Evolutionary conservation across 2,797 vertebrate species (phyloP), one percentile per base, ranked within the genome.

Genomic region (Tadarida brasiliensis): DNA sequence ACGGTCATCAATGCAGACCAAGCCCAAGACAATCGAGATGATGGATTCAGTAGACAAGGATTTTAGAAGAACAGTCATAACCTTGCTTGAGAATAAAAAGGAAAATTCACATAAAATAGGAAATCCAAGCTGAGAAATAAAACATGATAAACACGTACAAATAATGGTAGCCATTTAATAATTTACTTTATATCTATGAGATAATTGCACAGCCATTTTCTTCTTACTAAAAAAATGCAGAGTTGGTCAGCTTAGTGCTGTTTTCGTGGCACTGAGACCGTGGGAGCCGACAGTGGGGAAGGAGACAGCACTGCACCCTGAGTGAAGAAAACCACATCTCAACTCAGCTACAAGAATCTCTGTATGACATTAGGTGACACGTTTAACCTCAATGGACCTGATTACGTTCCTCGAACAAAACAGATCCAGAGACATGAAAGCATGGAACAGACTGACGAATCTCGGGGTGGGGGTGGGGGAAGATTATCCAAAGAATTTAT

Each of bases 161-260:
- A 71, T 63, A 81, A 30, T 47, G 26, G 15, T 26, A 90, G 10
- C 7, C 51, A 28, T 95, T 81, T 70, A 74, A 92, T 65, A 76
- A 84, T 33, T 85, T 57, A 44, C 24, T 83, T 86, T 83, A 24
- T n/a, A 39, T 51, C 47, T 68, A 76, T 91, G 14, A 77, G 68
- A 90, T 67, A 80, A 87, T 80, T 81, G 33, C 20, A 81, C 12
- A 30, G 85, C 26, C 54, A 70, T 76, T 95, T 92, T 93, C 73
- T 70, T 84, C 35, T 44, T 90, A 87, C 87, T 95, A 51, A 70
- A 85, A 56, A 63, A n/a, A 44, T 30, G 28, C 30, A 77, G 93
- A 93, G 0, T 56, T 63, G 24, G 4, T 94, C 51, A 65, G 7
- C 39, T 47, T 81, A 17, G 28, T 30, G 19, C 39, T 44, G 28